Evolutionary conservation across 2,113 vertebrate genomes (phyloP).

Genomic region (Microcebus ravelobensis): DNA sequence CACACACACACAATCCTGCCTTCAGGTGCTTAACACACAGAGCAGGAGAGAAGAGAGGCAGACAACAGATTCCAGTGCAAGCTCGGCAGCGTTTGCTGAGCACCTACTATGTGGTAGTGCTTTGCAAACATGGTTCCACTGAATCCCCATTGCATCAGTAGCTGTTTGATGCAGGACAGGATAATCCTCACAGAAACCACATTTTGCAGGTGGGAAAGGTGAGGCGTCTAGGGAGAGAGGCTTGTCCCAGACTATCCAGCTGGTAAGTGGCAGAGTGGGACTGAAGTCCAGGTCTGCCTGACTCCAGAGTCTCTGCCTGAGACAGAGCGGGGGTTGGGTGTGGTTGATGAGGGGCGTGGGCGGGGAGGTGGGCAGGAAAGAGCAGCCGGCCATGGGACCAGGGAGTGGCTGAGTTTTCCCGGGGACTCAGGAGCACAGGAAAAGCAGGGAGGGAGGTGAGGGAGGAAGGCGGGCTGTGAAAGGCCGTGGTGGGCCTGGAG

Average conservation of each 20-base stretch:
- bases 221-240: rapidly evolving
- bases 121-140: background rate
- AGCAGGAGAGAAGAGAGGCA: rapidly evolving
- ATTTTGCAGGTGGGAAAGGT: background rate
- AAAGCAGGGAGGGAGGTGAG: too few species aligned
- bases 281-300: background rate
- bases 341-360: rapidly evolving
- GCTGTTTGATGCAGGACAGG: background rate
- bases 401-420: background rate
- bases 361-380: background rate
- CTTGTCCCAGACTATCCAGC: too few species aligned
- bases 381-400: rapidly evolving
- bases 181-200: background rate
- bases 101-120: background rate
- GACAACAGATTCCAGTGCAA: rapidly evolving
- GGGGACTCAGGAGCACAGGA: background rate
- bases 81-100: background rate
- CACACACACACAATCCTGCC: background rate
- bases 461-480: too few species aligned
- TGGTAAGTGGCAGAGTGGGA: background rate
- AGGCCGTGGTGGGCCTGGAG: background rate
- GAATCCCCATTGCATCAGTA: background rate
- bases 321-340: rapidly evolving
- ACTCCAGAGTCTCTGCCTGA: background rate
- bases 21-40: background rate